phyloP scores from a whole-genome alignment of 2,113 vertebrate species.

The Pyrgilauda ruficollis region DNA sequence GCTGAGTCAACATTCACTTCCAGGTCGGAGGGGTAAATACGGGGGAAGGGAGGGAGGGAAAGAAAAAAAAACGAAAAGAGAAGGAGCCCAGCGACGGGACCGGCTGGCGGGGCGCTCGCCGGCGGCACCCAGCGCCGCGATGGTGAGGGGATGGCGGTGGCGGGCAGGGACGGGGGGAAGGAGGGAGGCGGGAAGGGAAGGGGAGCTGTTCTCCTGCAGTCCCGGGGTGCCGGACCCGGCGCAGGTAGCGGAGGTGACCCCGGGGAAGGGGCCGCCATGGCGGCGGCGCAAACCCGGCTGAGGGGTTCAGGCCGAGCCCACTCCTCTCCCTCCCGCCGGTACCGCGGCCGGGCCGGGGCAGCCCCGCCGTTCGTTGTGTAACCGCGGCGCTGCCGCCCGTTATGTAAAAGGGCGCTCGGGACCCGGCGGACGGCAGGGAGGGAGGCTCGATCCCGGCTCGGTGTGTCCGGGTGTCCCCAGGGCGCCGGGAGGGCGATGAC shows the following conservation, averaged over 20 bases:
- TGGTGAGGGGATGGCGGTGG: background rate
- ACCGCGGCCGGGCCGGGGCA: background rate
- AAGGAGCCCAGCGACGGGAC: background rate
- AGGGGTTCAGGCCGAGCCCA: background rate
- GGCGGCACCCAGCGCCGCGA: conserved; percentile 13
- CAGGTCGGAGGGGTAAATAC: background rate
- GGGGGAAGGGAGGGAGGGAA: background rate
- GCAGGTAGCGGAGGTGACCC: background rate
- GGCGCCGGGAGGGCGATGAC: background rate
- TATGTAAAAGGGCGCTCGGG: background rate
- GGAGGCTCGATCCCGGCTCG: background rate
- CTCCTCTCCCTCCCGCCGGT: background rate
- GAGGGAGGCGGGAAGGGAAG: background rate
- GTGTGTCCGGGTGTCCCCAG: background rate
- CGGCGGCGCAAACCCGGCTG: background rate
- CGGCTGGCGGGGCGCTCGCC: background rate
- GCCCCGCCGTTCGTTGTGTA: background rate
- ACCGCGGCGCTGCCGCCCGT: background rate
- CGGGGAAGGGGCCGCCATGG: background rate
- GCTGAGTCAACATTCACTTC: background rate
- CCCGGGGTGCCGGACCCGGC: background rate
- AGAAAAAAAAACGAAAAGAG: background rate
- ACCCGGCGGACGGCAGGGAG: background rate
- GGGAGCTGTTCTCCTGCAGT: background rate
- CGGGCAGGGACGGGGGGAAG: background rate